These are phyloP conservation scores for Pachypanchax playfairii DNA, from an alignment of 2,113 vertebrate species.

Conservation along the genomic window DNA sequence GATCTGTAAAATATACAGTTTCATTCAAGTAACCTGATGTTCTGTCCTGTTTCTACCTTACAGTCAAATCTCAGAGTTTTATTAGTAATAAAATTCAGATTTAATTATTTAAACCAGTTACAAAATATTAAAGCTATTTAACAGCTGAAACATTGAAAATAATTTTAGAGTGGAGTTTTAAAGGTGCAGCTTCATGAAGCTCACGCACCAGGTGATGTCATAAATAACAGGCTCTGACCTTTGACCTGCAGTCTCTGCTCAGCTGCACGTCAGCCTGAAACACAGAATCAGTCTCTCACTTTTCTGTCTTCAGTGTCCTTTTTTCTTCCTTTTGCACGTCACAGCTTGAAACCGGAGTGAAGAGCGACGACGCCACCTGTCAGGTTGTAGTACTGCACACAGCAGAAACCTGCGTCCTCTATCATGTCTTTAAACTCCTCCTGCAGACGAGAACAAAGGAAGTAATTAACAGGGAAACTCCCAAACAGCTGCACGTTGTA, in stretches of 20 bases:
- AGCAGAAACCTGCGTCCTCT: constrained; percentile 89
- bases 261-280: constrained; percentile 8
- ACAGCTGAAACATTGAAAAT: neutral
- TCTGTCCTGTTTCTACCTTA: constrained; percentile 59
- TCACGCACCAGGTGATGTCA: neutral
- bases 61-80: too few relatives aligned
- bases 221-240: constrained; percentile 19
- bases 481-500: neutral
- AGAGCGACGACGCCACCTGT: constrained; percentile 90
- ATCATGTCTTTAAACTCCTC: constrained; percentile 92
- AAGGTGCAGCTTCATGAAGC: neutral
- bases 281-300: neutral
- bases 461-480: neutral
- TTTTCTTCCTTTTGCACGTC: constrained; percentile 38
- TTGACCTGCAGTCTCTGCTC: constrained; percentile 3
- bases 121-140: neutral
- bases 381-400: constrained; percentile 86
- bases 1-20: constrained; percentile 98
- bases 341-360: constrained; percentile 97
- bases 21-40: constrained; percentile 85
- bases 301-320: neutral
- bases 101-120: constrained; percentile 23
- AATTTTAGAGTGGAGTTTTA: neutral
- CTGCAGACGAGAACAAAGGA: constrained; percentile 62
- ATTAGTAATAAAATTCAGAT: neutral